Evolutionary conservation across 2,888 invertebrate species (phyloP), one percentile per base, ranked within the genome.

Genomic region (Mesoligia furuncula): DNA sequence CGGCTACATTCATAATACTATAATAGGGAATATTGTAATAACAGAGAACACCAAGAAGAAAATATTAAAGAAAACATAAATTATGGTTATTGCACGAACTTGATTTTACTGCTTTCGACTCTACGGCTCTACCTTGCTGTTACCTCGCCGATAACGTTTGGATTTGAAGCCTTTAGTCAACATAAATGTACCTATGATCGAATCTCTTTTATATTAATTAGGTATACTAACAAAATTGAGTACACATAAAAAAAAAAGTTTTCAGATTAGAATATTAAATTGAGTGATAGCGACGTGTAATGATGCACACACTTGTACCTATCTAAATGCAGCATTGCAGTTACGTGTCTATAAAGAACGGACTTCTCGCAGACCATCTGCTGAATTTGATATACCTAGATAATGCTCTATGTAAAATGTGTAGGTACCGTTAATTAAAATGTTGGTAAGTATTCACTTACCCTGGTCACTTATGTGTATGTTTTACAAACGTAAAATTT

Each of bases 1-100:
- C 90, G 89, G 86, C 57, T 80, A 65, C 62, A 36, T 68, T 66
- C 36, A 27, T 85, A 77, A 84, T 82, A 69, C 84, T 85, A 64
- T 80, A 85, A 83, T 85, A 87, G 83, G 87, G 24, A 85, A 76
- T 71, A 82, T 54, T 73, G 45, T 72, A 65, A 27, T 48, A 64
- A 27, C 17, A 82, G 15, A 68, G 42, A 36, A 82, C 20, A 27
- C 11, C 1, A 5, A 27, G 13, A 65, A 36, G 24, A 27, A 9
- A 24, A 31, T 39, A 24, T 6, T 17, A 36, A 36, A 15, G 15
- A 80, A 45, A 27, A 79, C 11, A 17, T 36, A 11, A n/a, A n/a
- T 24, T 42, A 59, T n/a, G 31, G 31, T 24, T 36, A 51, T 27
- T 42, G 36, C 45, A 39, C 2, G n/a, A 65, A 59, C 8, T 79